Base-by-base conservation (phyloP, 2,113 vertebrate genomes). In the Tupaia chinensis region DNA sequence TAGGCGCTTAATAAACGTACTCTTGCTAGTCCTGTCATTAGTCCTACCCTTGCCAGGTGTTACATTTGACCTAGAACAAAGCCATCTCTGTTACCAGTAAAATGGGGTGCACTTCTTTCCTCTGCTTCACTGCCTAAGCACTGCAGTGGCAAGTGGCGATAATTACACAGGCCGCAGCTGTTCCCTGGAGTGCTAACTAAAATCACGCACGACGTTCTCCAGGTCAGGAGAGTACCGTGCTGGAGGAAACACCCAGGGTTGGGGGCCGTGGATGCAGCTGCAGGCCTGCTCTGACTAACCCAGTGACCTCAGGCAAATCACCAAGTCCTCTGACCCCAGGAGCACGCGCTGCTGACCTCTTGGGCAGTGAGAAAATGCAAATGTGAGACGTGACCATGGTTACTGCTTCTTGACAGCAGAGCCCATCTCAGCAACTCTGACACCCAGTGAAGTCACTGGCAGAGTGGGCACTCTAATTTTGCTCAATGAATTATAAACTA, bases 401-500 rank as follows among this genome's bases (percentile, higher is more conserved):
- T 83, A 74, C 20, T 89, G 32, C 10, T 84, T 53, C 54, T 92
- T 53, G 17, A 91, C 12, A 69, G 44, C 32, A 82, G 97, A 53
- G 34, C 4, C 20, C 56, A 81, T 44, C 77, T 84, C 76, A 85
- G 81, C 82, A 76, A 79, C 72, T 70, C 65, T 87, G 84, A 61
- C 76, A 93, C 17, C 27, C n/a, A 68, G n/a, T 73, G n/a, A 94
- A 79, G 76, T 69, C 72, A 54, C 63, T 81, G 44, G n/a, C 70
- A 70, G 0, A 73, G 29, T 58, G 29, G 53, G 22, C 61, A 85
- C 27, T 95, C 44, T 61, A 81, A 54, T 94, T 93, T 81, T 88
- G 60, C 61, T 65, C 53, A 91, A 76, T 96, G 78, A 87, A 95
- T 91, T 91, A 88, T 60, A 79, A 83, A 86, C 44, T 88, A 84